Evolutionary conservation across 2,797 vertebrate genomes (phyloP), one percentile per base, ranked within the genome.

Genomic region (Nyctibius grandis): DNA sequence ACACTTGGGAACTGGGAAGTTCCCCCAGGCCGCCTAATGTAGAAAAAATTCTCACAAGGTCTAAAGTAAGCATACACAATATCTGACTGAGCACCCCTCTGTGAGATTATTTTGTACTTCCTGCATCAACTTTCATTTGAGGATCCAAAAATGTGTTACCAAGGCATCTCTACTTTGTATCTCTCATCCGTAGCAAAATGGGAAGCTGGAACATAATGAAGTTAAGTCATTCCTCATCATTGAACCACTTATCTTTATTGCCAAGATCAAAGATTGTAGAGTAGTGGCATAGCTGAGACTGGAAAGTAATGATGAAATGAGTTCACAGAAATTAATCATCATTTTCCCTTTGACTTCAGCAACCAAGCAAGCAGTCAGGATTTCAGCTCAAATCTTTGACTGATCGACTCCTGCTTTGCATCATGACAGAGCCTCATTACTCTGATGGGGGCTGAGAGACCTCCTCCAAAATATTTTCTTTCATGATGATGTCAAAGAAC

Each of bases 341-440:
- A 81, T 73, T 89, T 96, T 85, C 6, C 25, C 38, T 78, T 78
- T 61, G 34, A 84, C 45, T 84, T 93, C 40, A 84, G 19, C 34
- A 86, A 14, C 22, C 0, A 2, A 65, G 40, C 4, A 56, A 79
- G 45, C 15, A 82, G 19, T 23, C n/a, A 57, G 16, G 8, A 82
- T 81, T 85, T 82, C 36, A 75, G 12, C 25, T 70, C 59, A 69
- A 31, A 69, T 45, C 12, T 74, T 84, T 80, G 12, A 65, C 56
- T 80, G 17, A 34, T 25, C 2, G 1, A 7, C 28, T 65, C 9
- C 40, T 85, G 29, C n/a, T 77, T 89, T 85, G 12, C 20, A 33
- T 69, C 1, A 1, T 13, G 18, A 48, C 0, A 0, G n/a, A 88
- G 28, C 8, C 25, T 70, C 8, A 5, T 56, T 87, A 33, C 42